phyloP scores from a whole-genome alignment of 2,113 vertebrate species.

The Ptilorrhoa leucosticta region DNA sequence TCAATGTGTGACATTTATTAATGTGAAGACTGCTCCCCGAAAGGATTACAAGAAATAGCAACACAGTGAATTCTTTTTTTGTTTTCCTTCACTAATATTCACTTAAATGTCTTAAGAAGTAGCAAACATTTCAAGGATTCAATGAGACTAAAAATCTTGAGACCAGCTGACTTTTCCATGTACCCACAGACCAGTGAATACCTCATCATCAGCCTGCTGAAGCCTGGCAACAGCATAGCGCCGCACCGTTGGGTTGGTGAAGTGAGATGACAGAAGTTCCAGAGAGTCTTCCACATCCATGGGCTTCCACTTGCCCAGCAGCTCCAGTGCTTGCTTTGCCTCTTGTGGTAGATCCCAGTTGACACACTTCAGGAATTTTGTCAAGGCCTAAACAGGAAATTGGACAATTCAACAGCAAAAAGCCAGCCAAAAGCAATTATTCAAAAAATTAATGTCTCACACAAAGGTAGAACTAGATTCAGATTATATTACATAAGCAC shows the following conservation, averaged over 20 bases:
- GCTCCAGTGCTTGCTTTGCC: constrained; percentile 94
- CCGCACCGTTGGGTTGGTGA: constrained; percentile 90
- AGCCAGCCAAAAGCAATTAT: background rate
- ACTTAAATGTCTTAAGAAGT: background rate
- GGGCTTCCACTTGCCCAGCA: constrained; percentile 94
- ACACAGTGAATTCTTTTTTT: background rate
- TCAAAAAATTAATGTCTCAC: background rate
- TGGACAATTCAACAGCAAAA: background rate
- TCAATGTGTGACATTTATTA: background rate
- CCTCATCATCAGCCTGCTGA: constrained; percentile 96
- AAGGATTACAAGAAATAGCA: background rate
- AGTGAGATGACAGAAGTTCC: constrained; percentile 93
- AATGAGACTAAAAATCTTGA: background rate
- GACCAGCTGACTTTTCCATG: background rate
- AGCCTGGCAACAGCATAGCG: constrained; percentile 91
- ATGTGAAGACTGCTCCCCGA: background rate
- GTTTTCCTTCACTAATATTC: background rate
- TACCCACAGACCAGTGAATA: constrained; percentile 5
- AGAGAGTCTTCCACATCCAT: constrained; percentile 99
- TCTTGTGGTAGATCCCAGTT: constrained; percentile 97
- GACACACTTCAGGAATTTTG: constrained; percentile 98
- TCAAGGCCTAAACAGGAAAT: constrained; percentile 81
- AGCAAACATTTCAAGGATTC: background rate
- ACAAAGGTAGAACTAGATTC: background rate
- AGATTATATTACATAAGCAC: background rate